A percentile compares a stretch with the other conserved stretches of the same genome.
Conservation (phyloP, 2,113 vertebrate genomes). For the Catharus fuscescens region DNA sequence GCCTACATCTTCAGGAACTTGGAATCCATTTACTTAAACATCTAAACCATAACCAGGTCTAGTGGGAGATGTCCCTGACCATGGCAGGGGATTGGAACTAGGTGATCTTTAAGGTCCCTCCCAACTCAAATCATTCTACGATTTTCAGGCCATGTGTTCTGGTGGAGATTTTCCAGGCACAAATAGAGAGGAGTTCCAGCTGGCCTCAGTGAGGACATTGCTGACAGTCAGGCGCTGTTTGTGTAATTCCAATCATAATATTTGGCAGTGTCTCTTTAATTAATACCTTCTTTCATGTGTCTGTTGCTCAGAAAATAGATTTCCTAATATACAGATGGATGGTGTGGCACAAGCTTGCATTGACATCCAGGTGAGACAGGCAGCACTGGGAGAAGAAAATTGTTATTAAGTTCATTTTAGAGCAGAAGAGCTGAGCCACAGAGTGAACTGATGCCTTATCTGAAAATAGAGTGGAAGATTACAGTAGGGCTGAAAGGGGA, state of each 20-base stretch:
- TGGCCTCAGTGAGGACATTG: neutral
- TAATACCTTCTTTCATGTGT: neutral
- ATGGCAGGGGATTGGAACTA: neutral
- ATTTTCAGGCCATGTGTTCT: neutral
- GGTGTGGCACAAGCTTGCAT: neutral
- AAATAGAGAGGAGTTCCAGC: neutral
- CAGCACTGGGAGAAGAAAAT: neutral
- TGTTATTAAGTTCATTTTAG: neutral
- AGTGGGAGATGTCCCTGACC: neutral
- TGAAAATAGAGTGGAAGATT: neutral
- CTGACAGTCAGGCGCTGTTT: rapidly evolving
- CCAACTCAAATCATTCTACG: neutral
- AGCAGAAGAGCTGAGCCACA: neutral
- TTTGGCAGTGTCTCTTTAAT: neutral
- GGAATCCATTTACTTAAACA: neutral
- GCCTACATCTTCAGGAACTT: neutral
- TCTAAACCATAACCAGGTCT: neutral
- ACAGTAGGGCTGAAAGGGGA: neutral
- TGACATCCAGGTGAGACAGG: neutral
- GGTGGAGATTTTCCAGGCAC: neutral
- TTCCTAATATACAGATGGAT: neutral
- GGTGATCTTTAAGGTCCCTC: neutral
- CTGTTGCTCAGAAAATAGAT: neutral
- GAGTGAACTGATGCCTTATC: neutral
- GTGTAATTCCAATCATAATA: neutral